Evolutionary conservation across 2,113 vertebrate species (phyloP), one percentile per base, ranked within the genome.

Genomic region (Tursiops truncatus): DNA sequence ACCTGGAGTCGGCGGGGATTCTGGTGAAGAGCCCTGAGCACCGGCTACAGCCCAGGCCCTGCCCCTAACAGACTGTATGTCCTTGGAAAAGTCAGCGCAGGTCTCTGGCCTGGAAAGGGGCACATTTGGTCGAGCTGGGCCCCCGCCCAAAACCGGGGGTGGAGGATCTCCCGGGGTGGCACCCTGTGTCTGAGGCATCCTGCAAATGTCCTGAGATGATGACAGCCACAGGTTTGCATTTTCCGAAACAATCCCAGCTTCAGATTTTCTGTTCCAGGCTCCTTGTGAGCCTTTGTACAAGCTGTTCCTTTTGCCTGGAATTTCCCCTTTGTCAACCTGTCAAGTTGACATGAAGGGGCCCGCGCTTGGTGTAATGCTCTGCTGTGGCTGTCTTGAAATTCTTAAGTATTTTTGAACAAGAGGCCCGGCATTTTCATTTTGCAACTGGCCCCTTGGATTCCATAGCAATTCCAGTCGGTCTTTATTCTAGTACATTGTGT

Each of bases 241-340:
- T 83, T 58, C 15, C 0, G 56, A 81, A 53, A 17, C 25, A 33
- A 77, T 26, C 60, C 68, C 80, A 31, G 56, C 84, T 79, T 82
- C 23, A 12, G 47, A 60, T 50, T 53, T 70, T 95, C 92, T 21
- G 79, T 70, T 81, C 84, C 18, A 44, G 91, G 63, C 28, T 38
- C 12, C 13, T 5, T 2, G 15, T 9, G 36, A 92, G 92, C 90
- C 83, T 25, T 33, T 0, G 25, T 14, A 83, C 68, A 56, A 31
- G 84, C 83, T 41, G 74, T 92, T 90, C 88, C 92, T 76, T 84
- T 38, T 13, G 82, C 74, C 70, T 73, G 77, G 84, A 95, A 23
- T 44, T 56, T 74, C 44, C 94, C n/a, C 67, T 82, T 41, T 44
- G 95, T 79, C 85, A 60, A 33, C 91, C 93, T 91, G 97, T 92